phyloP scores from a whole-genome alignment of 2,797 vertebrate species.

The Paratrypauchen microcephalus region DNA sequence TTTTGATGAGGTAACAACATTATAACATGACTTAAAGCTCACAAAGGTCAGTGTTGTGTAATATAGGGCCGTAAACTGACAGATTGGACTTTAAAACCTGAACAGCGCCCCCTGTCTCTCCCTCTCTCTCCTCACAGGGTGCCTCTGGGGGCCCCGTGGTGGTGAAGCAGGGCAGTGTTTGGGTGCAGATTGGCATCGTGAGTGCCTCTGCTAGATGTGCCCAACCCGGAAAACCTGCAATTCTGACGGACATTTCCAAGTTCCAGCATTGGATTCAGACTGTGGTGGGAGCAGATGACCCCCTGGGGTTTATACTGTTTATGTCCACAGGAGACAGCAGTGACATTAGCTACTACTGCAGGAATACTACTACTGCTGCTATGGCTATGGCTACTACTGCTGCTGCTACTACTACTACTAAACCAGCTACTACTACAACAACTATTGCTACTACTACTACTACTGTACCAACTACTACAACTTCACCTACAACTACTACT shows the following conservation, averaged over 20 bases:
- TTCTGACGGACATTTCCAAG: neutral
- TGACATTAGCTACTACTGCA: neutral
- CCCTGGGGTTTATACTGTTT: neutral
- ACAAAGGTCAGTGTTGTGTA: too few relatives aligned
- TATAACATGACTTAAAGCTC: too few relatives aligned
- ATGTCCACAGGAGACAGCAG: neutral
- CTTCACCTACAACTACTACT: too few relatives aligned
- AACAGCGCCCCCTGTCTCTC: neutral
- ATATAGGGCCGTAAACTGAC: too few relatives aligned
- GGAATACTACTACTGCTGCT: neutral
- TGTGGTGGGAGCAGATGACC: neutral
- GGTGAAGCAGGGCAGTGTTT: neutral
- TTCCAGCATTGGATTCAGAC: neutral
- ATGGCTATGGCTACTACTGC: neutral
- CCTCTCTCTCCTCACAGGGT: neutral
- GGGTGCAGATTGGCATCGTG: neutral
- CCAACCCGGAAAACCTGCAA: neutral
- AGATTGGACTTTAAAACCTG: too few relatives aligned
- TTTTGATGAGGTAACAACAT: too few relatives aligned
- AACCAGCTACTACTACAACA: too few relatives aligned
- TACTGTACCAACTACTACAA: too few relatives aligned
- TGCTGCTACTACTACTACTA: neutral
- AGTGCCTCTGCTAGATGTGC: neutral
- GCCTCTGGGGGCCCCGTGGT: neutral
- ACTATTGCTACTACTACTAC: too few relatives aligned